phyloP scores from a whole-genome alignment of 1,140 invertebrate species.

The Harpegnathos saltator region DNA sequence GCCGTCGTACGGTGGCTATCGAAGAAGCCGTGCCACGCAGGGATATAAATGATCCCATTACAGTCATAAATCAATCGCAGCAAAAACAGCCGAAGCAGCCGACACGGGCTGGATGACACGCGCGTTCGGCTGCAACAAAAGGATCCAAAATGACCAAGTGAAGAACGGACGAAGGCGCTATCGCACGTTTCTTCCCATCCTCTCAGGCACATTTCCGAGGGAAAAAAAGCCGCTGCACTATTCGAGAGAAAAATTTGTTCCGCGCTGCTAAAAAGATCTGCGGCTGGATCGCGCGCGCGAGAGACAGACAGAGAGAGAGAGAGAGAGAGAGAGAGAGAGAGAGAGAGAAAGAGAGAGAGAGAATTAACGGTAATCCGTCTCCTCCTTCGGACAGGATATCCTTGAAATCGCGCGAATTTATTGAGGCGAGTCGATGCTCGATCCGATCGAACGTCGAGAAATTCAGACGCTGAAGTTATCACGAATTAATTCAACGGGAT shows the following conservation, averaged over 20 bases:
- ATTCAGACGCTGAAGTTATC: neutral
- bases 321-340: neutral
- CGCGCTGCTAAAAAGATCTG: neutral
- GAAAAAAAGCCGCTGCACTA: neutral
- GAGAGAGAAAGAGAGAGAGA: neutral
- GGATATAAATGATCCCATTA: slow-evolving; percentile 80
- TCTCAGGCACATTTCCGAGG: neutral
- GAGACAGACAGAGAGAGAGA: neutral
- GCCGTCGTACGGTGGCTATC: slow-evolving; percentile 60
- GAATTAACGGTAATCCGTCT: neutral
- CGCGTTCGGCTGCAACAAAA: slow-evolving; percentile 12
- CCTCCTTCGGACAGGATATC: neutral
- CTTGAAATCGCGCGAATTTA: neutral
- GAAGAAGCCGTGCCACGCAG: slow-evolving; percentile 64
- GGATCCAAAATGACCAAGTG: neutral
- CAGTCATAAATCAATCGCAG: slow-evolving; percentile 81
- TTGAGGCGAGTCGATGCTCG: neutral
- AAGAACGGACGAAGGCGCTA: slow-evolving; percentile 20
- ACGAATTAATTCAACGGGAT: neutral
- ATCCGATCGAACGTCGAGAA: neutral
- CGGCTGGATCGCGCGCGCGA: neutral
- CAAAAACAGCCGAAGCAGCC: slow-evolving; percentile 73
- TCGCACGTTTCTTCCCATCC: neutral
- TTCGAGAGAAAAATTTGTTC: slow-evolving; percentile 19
- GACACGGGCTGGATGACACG: slow-evolving; percentile 64